Percentiles rank a stretch among this genome's conserved stretches.
phyloP scores from a whole-genome alignment of 2,113 vertebrate species.

The Ammodytes dubius region DNA sequence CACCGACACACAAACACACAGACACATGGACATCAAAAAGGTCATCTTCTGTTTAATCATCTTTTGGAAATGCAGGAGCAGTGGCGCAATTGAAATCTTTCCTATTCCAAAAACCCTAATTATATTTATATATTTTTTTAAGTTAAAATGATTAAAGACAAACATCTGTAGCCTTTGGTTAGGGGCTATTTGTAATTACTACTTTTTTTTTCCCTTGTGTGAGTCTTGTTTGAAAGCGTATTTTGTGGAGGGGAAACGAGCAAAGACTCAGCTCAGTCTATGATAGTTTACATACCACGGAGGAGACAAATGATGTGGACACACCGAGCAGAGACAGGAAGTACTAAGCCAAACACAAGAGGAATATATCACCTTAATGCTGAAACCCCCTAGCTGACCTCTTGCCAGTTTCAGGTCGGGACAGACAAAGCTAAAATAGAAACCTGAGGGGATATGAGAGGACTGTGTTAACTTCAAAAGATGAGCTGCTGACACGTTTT shows the following conservation, averaged over 20 bases:
- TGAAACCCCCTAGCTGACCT: constrained; percentile 42
- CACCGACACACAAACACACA: neutral
- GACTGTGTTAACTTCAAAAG: constrained; percentile 34
- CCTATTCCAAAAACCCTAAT: neutral
- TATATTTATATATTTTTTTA: neutral
- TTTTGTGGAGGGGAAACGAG: constrained; percentile 1
- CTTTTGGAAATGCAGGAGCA: neutral
- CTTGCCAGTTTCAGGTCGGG: constrained; percentile 12
- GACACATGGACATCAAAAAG: neutral
- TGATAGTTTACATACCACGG: constrained; percentile 64
- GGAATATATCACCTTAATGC: constrained; percentile 64
- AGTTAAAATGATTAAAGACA: neutral
- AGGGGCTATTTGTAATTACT: neutral
- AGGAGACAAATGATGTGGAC: constrained; percentile 53
- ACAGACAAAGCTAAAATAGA: constrained; percentile 50
- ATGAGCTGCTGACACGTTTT: constrained; percentile 41
- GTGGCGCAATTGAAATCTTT: neutral
- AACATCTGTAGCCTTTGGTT: neutral
- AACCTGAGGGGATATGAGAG: constrained; percentile 19
- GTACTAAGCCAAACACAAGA: constrained; percentile 61
- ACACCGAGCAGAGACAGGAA: constrained; percentile 56
- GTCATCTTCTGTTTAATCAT: constrained; percentile 1
- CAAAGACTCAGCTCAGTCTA: constrained; percentile 16
- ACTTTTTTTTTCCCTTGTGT: neutral
- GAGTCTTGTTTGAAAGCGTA: neutral